These are phyloP conservation scores for Lutjanus argentimaculatus DNA, from an alignment of 2,797 vertebrate genomes.

Conservation along the genomic window DNA sequence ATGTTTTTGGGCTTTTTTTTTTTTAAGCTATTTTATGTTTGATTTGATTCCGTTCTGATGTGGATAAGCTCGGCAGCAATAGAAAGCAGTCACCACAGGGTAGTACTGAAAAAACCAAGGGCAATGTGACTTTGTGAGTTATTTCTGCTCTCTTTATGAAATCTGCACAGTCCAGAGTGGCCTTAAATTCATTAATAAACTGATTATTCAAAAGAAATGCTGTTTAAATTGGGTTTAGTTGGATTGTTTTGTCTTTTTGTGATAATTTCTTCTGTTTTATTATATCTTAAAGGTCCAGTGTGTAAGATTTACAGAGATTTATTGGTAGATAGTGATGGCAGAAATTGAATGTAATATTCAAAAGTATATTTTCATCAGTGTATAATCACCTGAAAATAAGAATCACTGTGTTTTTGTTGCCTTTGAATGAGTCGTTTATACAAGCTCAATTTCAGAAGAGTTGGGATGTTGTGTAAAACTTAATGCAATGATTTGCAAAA, in stretches of 20 bases:
- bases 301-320: no score
- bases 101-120: constrained; percentile 49
- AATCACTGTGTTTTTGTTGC: no score
- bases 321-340: no score
- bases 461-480: no score
- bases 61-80: constrained; percentile 45
- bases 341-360: no score
- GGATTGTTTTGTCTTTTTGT: neutral
- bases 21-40: constrained; percentile 12
- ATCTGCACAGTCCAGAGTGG: constrained; percentile 85
- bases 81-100: constrained; percentile 48
- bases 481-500: no score
- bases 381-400: no score
- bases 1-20: neutral
- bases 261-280: neutral
- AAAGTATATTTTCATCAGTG: no score
- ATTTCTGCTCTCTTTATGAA: constrained; percentile 65
- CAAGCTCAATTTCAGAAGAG: no score
- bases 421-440: no score
- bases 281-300: neutral
- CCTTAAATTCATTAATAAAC: constrained; percentile 87
- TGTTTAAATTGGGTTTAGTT: neutral
- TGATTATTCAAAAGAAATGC: constrained; percentile 60
- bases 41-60: constrained; percentile 52
- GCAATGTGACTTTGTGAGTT: constrained; percentile 55